Conservation (phyloP, 1,140 invertebrate genomes). For the Trichogramma pretiosum region DNA sequence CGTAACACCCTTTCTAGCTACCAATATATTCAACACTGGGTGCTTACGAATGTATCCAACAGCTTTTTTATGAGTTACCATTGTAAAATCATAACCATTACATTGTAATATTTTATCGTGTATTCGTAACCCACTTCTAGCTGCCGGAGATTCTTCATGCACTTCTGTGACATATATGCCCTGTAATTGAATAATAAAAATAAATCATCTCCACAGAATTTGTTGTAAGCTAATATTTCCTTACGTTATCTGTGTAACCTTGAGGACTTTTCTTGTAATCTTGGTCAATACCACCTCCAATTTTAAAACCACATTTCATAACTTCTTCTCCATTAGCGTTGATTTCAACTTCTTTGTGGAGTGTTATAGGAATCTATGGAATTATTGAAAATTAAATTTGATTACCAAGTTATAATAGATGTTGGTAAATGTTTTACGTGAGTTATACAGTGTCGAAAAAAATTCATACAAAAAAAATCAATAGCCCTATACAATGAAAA, state of each 20-base stretch:
- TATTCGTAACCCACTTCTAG: constrained; percentile 86
- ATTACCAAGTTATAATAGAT: too few species aligned
- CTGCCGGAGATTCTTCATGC: constrained; percentile 88
- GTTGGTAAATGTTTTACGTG: too few species aligned
- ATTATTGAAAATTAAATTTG: too few species aligned
- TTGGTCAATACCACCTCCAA: constrained; percentile 97
- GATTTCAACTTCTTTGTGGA: constrained; percentile 84
- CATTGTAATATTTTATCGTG: constrained; percentile 98
- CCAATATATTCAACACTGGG: constrained; percentile 87
- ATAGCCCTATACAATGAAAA: too few species aligned
- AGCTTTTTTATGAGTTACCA: constrained; percentile 98
- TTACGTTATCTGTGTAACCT: constrained; percentile 93
- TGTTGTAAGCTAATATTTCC: too few species aligned
- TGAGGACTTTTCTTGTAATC: constrained; percentile 92
- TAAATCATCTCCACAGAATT: too few species aligned
- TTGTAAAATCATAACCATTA: constrained; percentile 95
- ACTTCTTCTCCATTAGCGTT: constrained; percentile 75
- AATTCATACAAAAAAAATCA: too few species aligned
- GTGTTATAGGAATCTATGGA: constrained; percentile 93
- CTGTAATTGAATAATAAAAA: too few species aligned
- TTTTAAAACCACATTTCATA: constrained; percentile 93
- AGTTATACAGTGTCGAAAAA: too few species aligned
- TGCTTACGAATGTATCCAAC: constrained; percentile 96
- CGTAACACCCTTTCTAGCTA: constrained; percentile 92
- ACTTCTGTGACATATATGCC: constrained; percentile 98